These are phyloP conservation scores for Platyura marginata DNA, from an alignment of 1,140 invertebrate species.

Conservation along the genomic window DNA sequence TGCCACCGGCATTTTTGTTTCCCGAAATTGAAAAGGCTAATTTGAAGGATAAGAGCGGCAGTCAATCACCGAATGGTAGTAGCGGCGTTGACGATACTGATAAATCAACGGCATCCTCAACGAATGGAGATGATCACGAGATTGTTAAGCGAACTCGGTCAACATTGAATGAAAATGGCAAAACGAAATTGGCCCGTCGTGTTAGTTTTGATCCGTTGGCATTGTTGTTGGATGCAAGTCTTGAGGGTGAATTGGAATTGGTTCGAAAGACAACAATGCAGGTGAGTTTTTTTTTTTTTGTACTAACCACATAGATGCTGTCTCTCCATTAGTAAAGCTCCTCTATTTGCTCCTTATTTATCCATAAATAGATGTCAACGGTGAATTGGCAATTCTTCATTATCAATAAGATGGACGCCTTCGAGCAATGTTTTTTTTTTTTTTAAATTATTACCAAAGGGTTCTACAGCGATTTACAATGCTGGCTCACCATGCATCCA, in stretches of 20 bases:
- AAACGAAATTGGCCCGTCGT: slow-evolving; percentile 50
- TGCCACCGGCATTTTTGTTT: slow-evolving; percentile 63
- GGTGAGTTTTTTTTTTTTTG: too few species aligned
- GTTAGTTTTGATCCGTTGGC: slow-evolving; percentile 97
- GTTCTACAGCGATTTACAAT: too few species aligned
- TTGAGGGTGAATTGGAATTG: slow-evolving; percentile 94
- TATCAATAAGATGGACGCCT: too few species aligned
- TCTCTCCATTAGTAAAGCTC: too few species aligned
- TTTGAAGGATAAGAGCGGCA: slow-evolving; percentile 4
- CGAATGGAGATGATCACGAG: slow-evolving; percentile 28
- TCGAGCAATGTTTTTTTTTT: too few species aligned
- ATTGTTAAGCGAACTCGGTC: slow-evolving; percentile 54
- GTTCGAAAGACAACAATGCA: slow-evolving; percentile 89
- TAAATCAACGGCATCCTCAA: slow-evolving; percentile 23
- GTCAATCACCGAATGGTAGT: slow-evolving; percentile 6
- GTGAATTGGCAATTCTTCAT: too few species aligned
- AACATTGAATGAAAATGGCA: slow-evolving; percentile 45
- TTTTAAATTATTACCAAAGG: too few species aligned
- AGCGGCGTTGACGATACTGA: slow-evolving; percentile 27
- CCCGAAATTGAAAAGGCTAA: slow-evolving; percentile 42
- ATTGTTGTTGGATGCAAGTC: slow-evolving; percentile 84
- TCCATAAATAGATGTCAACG: too few species aligned
- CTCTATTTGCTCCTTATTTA: too few species aligned
- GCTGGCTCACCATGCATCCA: too few species aligned
- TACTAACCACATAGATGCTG: too few species aligned